A percentile compares a stretch with the other conserved stretches of the same genome.
phyloP scores from a whole-genome alignment of 2,888 invertebrate species.

The Ecliptopera silaceata region DNA sequence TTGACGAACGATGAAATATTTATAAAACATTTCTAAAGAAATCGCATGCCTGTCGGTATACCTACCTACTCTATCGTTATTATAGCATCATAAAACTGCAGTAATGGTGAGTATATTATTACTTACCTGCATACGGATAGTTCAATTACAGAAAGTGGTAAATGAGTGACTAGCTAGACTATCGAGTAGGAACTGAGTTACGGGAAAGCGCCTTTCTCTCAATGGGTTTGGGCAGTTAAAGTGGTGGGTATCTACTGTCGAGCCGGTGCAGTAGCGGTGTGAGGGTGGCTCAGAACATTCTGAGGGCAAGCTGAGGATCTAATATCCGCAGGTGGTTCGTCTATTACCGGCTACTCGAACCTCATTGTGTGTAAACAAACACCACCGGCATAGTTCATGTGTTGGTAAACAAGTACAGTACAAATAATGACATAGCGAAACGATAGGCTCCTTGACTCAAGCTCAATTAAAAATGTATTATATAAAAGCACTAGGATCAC shows the following conservation, averaged over 20 bases:
- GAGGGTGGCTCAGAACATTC: no score
- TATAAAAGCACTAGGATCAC: no score
- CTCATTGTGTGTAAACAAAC: slow-evolving; percentile 70
- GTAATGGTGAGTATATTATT: neutral
- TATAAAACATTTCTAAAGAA: slow-evolving; percentile 3
- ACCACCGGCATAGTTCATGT: slow-evolving; percentile 34
- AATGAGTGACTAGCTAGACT: slow-evolving; percentile 45
- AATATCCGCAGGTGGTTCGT: no score
- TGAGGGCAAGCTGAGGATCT: no score
- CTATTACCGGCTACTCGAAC: slow-evolving; percentile 41
- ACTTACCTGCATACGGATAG: slow-evolving; percentile 13
- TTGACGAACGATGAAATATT: neutral
- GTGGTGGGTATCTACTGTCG: neutral
- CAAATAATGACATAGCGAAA: no score
- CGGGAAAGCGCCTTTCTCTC: slow-evolving; percentile 81
- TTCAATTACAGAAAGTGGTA: slow-evolving; percentile 40
- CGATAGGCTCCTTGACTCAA: no score
- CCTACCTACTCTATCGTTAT: neutral
- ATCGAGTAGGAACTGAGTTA: slow-evolving; percentile 41
- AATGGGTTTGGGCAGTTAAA: slow-evolving; percentile 16
- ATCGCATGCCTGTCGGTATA: neutral
- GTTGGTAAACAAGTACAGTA: no score
- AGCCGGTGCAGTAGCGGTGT: neutral
- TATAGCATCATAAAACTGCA: slow-evolving; percentile 13
- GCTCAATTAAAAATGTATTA: no score